Percentiles rank a stretch among this genome's conserved stretches.
These are phyloP conservation scores for Diuraphis noxia DNA, from an alignment of 1,140 invertebrate genomes.

Conservation along the genomic window DNA sequence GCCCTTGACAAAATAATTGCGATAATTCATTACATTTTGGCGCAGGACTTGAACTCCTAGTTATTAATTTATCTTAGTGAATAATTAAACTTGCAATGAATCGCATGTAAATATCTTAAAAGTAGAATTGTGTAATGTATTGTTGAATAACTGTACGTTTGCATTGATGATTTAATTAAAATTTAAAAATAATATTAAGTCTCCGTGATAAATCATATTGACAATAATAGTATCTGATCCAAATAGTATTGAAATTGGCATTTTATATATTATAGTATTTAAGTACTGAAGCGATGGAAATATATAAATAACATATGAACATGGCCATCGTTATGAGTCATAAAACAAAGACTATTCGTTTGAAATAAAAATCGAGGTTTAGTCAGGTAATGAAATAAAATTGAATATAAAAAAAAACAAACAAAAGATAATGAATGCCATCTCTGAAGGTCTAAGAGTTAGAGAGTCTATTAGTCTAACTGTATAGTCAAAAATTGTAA, in stretches of 20 bases:
- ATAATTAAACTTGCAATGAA: background rate
- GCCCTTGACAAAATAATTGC: background rate
- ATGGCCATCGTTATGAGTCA: background rate
- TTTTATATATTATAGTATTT: background rate
- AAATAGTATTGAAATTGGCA: background rate
- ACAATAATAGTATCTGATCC: background rate
- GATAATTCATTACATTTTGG: background rate
- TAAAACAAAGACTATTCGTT: background rate
- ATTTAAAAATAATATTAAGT: background rate
- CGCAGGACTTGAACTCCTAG: background rate
- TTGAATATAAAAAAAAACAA: background rate
- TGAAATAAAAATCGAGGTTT: background rate
- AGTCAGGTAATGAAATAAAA: background rate
- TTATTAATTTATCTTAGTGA: background rate
- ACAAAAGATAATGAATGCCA: background rate
- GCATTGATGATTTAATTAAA: background rate
- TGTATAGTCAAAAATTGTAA: too few species aligned
- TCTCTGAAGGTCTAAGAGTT: background rate
- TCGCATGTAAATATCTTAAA: background rate
- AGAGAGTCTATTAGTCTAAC: too few species aligned
- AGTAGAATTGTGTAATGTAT: background rate
- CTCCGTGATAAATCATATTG: background rate
- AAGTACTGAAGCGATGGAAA: background rate
- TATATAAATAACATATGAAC: background rate
- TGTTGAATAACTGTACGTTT: background rate